Percentiles rank a stretch among this genome's conserved stretches.
Conservation (phyloP, 2,797 vertebrate genomes). For the Amblyopsis hoosieri region DNA sequence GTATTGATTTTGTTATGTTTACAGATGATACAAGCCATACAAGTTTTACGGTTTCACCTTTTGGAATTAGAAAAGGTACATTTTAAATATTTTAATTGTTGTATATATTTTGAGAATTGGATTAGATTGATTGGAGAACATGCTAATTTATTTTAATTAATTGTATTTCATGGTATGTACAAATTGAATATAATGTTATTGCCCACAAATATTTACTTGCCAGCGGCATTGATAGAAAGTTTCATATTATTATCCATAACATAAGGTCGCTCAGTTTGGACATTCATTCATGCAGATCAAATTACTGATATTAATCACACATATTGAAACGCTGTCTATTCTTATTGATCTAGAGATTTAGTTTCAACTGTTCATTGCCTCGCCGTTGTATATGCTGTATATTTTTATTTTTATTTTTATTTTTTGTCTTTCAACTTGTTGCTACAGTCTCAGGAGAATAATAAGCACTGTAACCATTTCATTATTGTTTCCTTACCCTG, state of each 20-base stretch:
- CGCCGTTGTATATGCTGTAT: constrained; percentile 54
- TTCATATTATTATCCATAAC: constrained; percentile 24
- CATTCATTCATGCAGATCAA: constrained; percentile 37
- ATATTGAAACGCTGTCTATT: constrained; percentile 46
- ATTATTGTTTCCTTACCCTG: constrained; percentile 92
- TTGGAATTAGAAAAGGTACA: constrained; percentile 99
- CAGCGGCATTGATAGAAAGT: constrained; percentile 4
- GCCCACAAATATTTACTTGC: constrained; percentile 10
- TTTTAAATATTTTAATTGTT: constrained; percentile 6
- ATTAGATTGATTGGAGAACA: background rate
- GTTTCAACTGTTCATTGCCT: constrained; percentile 72
- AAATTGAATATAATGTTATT: background rate
- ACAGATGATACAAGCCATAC: constrained; percentile 99
- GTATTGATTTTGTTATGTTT: constrained; percentile 50
- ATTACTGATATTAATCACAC: constrained; percentile 41
- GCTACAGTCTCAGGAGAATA: constrained; percentile 91
- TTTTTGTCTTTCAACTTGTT: constrained; percentile 87
- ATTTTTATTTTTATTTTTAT: constrained; percentile 12
- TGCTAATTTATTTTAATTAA: background rate
- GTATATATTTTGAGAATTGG: constrained; percentile 6
- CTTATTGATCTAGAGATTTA: constrained; percentile 69
- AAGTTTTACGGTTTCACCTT: constrained; percentile 99
- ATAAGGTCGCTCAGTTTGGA: constrained; percentile 33
- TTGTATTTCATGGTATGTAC: background rate
- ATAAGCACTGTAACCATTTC: constrained; percentile 89